These are phyloP conservation scores for Centroberyx gerrardi DNA, from an alignment of 2,797 vertebrate genomes.

Conservation along the genomic window DNA sequence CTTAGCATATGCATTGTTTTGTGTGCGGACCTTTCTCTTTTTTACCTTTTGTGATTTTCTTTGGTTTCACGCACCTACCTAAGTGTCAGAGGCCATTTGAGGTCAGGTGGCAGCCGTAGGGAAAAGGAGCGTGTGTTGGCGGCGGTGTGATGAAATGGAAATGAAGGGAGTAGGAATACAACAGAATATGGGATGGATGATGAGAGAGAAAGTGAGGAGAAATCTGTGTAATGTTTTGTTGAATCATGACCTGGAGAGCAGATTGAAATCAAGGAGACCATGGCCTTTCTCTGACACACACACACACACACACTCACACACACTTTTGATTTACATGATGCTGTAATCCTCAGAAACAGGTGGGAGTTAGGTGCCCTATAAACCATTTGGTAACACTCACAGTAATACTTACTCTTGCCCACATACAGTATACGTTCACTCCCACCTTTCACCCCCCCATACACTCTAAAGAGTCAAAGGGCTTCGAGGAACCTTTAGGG, in stretches of 20 bases:
- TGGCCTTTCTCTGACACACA: not conserved
- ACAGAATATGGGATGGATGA: not conserved
- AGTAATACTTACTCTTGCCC: not conserved
- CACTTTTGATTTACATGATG: constrained; percentile 11
- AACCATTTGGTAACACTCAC: no score
- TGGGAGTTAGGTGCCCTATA: no score
- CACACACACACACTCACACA: constrained; percentile 8
- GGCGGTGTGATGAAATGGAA: not conserved
- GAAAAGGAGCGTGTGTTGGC: not conserved
- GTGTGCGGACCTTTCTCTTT: no score
- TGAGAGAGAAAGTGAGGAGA: not conserved
- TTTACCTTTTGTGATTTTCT: no score
- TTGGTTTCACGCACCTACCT: no score
- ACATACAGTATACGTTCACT: no score
- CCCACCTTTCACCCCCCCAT: no score
- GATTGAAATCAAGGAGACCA: not conserved
- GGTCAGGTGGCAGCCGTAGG: no score
- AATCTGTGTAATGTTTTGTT: not conserved
- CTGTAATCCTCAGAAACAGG: not conserved
- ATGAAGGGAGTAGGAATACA: not conserved
- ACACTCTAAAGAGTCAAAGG: no score
- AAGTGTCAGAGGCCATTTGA: no score
- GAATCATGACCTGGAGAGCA: not conserved
- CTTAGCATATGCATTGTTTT: no score
- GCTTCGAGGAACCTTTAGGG: no score